These are phyloP conservation scores for Tinamus major DNA, from an alignment of 2,797 vertebrate genomes.

Conservation along the genomic window DNA sequence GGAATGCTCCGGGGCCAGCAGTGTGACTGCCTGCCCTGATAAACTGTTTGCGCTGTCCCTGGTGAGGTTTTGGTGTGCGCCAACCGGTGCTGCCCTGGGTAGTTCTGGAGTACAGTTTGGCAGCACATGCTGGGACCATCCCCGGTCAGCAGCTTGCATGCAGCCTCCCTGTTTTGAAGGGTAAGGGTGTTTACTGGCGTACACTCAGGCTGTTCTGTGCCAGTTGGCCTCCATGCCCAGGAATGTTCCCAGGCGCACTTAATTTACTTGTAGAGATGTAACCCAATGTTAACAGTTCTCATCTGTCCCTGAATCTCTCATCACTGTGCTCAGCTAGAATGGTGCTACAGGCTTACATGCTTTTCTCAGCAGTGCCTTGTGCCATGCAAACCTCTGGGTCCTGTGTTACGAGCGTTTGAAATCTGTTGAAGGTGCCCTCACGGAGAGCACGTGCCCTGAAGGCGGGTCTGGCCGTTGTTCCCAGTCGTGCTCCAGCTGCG, in stretches of 20 bases:
- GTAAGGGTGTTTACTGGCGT: slow-evolving; percentile 29
- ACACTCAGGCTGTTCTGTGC: neutral
- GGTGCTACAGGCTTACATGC: neutral
- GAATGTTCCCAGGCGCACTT: slow-evolving; percentile 68
- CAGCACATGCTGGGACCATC: neutral
- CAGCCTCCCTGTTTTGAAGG: slow-evolving; percentile 43
- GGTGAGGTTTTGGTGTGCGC: neutral
- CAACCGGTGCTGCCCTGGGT: neutral
- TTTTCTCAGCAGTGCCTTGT: neutral
- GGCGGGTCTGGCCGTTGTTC: neutral
- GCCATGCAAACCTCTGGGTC: accelerated
- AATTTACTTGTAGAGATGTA: slow-evolving; percentile 34
- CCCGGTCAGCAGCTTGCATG: slow-evolving; percentile 8
- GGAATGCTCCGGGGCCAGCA: neutral
- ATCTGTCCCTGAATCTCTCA: neutral
- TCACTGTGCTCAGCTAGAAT: neutral
- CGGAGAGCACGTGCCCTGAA: neutral
- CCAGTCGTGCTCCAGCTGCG: accelerated
- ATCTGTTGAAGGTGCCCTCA: neutral
- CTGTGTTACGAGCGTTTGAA: accelerated
- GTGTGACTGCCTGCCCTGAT: neutral
- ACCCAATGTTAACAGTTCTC: slow-evolving; percentile 21
- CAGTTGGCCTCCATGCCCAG: slow-evolving; percentile 52
- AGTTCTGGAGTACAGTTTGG: neutral
- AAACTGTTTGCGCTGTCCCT: neutral